These are phyloP conservation scores for Prorops nasuta DNA, from an alignment of 1,140 invertebrate species.

Conservation along the genomic window DNA sequence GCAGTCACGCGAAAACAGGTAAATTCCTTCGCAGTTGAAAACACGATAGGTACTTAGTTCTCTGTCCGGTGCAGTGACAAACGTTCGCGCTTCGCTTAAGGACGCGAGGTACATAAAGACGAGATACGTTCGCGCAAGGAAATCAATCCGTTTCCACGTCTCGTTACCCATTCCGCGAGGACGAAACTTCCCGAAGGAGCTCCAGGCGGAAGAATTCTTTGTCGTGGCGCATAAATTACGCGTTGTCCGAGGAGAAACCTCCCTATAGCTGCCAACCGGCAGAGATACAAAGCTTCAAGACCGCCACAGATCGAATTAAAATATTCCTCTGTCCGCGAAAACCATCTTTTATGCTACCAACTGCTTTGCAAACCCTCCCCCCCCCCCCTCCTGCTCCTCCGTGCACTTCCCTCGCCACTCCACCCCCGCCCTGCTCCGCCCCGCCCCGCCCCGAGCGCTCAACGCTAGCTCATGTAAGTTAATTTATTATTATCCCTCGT, in stretches of 20 bases:
- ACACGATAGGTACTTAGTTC: background rate
- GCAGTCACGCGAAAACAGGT: background rate
- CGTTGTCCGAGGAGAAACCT: conserved; percentile 10
- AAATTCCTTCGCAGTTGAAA: background rate
- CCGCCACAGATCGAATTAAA: no score
- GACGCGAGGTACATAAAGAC: background rate
- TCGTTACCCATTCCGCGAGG: conserved; percentile 19
- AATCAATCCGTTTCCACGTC: conserved; percentile 15
- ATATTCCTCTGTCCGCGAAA: no score
- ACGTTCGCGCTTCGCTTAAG: background rate
- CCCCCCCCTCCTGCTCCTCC: no score
- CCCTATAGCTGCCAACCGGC: no score
- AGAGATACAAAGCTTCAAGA: no score
- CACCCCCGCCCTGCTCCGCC: no score
- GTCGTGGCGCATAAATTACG: conserved; percentile 29
- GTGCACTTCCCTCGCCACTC: no score
- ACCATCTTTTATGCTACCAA: no score
- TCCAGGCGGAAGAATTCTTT: conserved; percentile 20
- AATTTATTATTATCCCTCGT: no score
- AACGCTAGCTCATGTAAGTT: no score
- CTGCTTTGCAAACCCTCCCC: no score
- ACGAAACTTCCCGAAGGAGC: conserved; percentile 9
- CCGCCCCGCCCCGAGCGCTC: no score
- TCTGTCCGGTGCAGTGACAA: background rate
- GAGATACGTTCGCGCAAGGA: background rate